These are phyloP conservation scores for Sapayoa aenigma DNA, from an alignment of 2,113 vertebrate genomes.

Conservation along the genomic window DNA sequence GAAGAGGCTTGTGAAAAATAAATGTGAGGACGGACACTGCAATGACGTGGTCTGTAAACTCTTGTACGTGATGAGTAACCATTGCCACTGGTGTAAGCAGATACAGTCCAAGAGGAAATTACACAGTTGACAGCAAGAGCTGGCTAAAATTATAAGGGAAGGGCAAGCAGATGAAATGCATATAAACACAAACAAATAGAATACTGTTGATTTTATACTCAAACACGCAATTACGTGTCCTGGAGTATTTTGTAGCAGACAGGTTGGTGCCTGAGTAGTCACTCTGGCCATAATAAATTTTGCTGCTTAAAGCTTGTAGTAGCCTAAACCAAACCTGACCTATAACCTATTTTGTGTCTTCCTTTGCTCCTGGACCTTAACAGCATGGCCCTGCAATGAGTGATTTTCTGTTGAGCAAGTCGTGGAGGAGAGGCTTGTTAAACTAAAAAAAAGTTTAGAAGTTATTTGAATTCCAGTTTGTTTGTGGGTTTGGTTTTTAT, in stretches of 20 bases:
- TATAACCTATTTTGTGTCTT: not conserved
- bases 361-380: not conserved
- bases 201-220: constrained; percentile 48
- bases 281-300: constrained; percentile 29
- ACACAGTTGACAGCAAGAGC: constrained; percentile 69
- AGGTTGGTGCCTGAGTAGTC: constrained; percentile 57
- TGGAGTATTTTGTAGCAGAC: constrained; percentile 58
- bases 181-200: constrained; percentile 69
- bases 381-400: not conserved
- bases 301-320: not conserved
- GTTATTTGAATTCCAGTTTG: not conserved
- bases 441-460: not conserved
- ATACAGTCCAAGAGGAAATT: constrained; percentile 77
- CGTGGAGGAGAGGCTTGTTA: not conserved
- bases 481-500: too few relatives aligned
- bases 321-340: not conserved
- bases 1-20: constrained; percentile 22
- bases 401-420: not conserved
- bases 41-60: not conserved
- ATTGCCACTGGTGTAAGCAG: constrained; percentile 66
- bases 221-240: constrained; percentile 57
- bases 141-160: constrained; percentile 73
- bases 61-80: constrained; percentile 61
- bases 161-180: constrained; percentile 56
- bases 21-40: constrained; percentile 32